Base-by-base conservation (phyloP, 2,888 invertebrate genomes). In the Caenorhabditis macrosperma region DNA sequence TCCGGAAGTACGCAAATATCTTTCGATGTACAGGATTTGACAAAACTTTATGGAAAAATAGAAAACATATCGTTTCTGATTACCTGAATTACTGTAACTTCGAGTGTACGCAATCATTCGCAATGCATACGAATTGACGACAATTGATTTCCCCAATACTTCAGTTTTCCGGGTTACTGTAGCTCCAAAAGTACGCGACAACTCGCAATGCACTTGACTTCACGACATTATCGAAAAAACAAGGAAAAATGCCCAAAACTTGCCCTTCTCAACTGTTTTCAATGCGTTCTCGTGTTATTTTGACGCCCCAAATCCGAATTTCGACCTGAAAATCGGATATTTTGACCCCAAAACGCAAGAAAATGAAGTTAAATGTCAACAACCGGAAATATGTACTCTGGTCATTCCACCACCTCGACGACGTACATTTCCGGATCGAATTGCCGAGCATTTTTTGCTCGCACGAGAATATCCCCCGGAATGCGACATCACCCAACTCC, bases 371-470 rank as follows among this genome's bases (percentile, higher is more conserved):
- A 44, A 44, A 44, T 44, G 44, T 17, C 44, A 44, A 33, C 33
- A 33, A 9, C 44, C 44, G 44, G 44, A 44, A 44, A 44, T 20
- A 17, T 10, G 44, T 44, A n/a, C 44, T 44, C 44, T 44, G 44
- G 44, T 44, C 44, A 44, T 5, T 44, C 20, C n/a, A n/a, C 20
- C 44, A 15, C 12, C 12, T 9, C 17, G n/a, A 17, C 44, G 44
- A 44, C 44, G 17, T 44, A 44, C n/a, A 38, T 38, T 17, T 44
- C 44, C 44, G 44, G 44, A 44, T 44, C 44, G 44, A 44, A 44
- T 44, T 33, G 5, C 5, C 33, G 33, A 33, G 33, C 12, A 38
- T 38, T 38, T 38, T 38, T 38, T n/a, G n/a, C n/a, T n/a, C n/a
- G n/a, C n/a, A n/a, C n/a, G n/a, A n/a, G n/a, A n/a, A n/a, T n/a